Conservation (phyloP, 2,888 invertebrate genomes). For the Stenchaetothrips biformis region DNA sequence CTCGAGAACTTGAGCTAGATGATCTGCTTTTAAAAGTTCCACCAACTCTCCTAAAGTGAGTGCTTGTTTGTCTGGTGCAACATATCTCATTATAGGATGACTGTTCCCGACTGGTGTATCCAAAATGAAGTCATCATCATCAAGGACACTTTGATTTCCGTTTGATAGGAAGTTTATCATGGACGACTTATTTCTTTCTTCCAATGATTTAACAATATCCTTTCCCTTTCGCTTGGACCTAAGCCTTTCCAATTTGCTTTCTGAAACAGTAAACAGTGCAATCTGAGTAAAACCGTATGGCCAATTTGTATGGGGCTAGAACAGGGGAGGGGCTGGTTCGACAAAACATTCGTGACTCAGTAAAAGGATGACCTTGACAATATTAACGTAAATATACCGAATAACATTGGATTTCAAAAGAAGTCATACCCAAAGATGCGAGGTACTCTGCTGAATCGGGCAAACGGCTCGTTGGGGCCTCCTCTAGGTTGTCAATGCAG, state of each 20-base stretch:
- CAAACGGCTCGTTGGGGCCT: slow-evolving; percentile 41
- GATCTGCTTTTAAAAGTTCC: slow-evolving; percentile 49
- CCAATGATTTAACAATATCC: slow-evolving; percentile 55
- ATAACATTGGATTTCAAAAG: slow-evolving; percentile 40
- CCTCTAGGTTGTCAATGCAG: slow-evolving; percentile 44
- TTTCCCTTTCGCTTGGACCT: slow-evolving; percentile 42
- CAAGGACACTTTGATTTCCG: slow-evolving; percentile 40
- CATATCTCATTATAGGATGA: slow-evolving; percentile 45
- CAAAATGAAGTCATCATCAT: slow-evolving; percentile 38
- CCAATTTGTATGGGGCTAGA: slow-evolving; percentile 7
- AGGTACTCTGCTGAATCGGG: slow-evolving; percentile 63
- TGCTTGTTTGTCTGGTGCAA: slow-evolving; percentile 47
- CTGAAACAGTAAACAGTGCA: slow-evolving; percentile 42
- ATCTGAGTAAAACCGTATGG: background rate
- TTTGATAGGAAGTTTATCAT: slow-evolving; percentile 56
- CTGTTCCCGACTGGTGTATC: slow-evolving; percentile 48
- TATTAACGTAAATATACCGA: slow-evolving; percentile 35
- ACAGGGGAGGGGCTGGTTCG: background rate
- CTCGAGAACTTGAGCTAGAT: slow-evolving; percentile 39
- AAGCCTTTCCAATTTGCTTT: slow-evolving; percentile 43
- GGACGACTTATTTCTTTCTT: slow-evolving; percentile 56
- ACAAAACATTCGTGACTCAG: slow-evolving; percentile 26
- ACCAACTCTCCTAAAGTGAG: slow-evolving; percentile 49
- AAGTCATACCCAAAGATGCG: slow-evolving; percentile 59
- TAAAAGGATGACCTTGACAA: slow-evolving; percentile 8